A percentile compares a stretch with the other conserved stretches of the same genome.
phyloP scores from a whole-genome alignment of 2,797 vertebrate species.

The Sebastes hubbsi region DNA sequence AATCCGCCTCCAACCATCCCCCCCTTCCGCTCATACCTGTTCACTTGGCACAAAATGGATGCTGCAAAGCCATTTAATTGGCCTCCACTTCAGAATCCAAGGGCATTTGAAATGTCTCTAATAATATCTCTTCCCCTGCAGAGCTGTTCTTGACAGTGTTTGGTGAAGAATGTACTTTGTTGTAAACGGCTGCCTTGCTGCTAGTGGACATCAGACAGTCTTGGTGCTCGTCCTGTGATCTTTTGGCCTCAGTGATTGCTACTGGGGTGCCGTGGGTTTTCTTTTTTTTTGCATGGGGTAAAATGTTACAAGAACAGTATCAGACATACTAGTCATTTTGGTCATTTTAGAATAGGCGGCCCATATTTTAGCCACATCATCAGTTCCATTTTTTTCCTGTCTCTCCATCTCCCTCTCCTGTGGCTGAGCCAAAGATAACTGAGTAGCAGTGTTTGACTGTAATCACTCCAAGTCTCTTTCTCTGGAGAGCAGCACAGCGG shows the following conservation, averaged over 20 bases:
- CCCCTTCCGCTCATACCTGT: conserved; percentile 65
- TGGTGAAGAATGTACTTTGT: conserved; percentile 16
- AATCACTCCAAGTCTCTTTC: conserved; percentile 77
- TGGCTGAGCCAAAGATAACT: conserved; percentile 80
- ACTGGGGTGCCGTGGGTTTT: conserved; percentile 11
- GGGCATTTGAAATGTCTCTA: conserved; percentile 68
- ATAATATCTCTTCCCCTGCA: conserved; percentile 49
- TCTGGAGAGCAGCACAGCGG: conserved; percentile 75
- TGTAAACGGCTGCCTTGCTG: conserved; percentile 12
- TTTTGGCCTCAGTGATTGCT: conserved; percentile 31
- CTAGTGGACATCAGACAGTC: conserved; percentile 14
- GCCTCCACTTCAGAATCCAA: conserved; percentile 70
- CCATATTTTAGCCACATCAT: conserved; percentile 65
- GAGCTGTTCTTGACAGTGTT: conserved; percentile 38
- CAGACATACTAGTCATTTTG: conserved; percentile 42
- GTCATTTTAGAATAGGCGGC: conserved; percentile 65
- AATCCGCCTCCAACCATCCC: conserved; percentile 10
- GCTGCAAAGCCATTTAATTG: conserved; percentile 75
- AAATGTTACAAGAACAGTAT: conserved; percentile 41
- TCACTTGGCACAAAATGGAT: conserved; percentile 73
- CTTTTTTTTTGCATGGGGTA: conserved; percentile 12
- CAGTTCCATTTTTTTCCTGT: conserved; percentile 61
- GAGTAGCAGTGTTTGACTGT: conserved; percentile 75
- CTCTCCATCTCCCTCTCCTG: conserved; percentile 64
- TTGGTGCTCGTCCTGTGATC: conserved; percentile 25